A percentile compares a stretch with the other conserved stretches of the same genome.
Evolutionary conservation across 2,888 invertebrate genomes (phyloP).

Genomic region (Pristionchus arcanus): DNA sequence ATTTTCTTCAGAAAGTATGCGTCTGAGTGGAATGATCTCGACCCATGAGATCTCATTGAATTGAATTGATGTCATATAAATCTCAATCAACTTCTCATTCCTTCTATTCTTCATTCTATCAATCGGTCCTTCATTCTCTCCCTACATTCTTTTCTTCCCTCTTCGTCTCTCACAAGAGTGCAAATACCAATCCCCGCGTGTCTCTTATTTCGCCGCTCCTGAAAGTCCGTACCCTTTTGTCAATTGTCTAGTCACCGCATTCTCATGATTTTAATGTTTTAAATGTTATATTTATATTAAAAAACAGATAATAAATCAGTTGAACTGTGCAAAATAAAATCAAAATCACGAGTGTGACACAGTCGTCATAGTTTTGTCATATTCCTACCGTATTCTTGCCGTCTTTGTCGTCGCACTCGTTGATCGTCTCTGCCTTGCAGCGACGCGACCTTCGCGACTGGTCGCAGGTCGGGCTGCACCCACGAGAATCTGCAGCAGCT

Average conservation of each 20-base stretch:
- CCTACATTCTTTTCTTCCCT: constrained; percentile 35
- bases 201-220: constrained; percentile 21
- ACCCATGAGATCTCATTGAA: neutral
- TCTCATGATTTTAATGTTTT: neutral
- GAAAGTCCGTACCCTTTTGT: constrained; percentile 1
- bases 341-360: constrained; percentile 2
- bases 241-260: neutral
- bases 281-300: neutral
- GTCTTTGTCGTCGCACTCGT: neutral
- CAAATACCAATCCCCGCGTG: neutral
- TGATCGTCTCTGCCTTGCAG: neutral
- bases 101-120: neutral
- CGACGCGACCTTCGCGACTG: neutral
- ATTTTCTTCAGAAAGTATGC: too few relatives aligned
- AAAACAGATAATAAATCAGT: neutral
- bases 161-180: neutral
- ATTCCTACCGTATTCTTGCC: neutral
- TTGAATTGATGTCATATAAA: neutral
- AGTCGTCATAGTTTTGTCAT: too few relatives aligned
- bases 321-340: neutral
- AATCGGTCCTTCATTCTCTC: constrained; percentile 12
- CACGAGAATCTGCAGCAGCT: neutral
- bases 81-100: neutral
- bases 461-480: constrained; percentile 18
- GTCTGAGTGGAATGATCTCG: too few relatives aligned